phyloP scores from a whole-genome alignment of 2,113 vertebrate species.

The Rhineura floridana region DNA sequence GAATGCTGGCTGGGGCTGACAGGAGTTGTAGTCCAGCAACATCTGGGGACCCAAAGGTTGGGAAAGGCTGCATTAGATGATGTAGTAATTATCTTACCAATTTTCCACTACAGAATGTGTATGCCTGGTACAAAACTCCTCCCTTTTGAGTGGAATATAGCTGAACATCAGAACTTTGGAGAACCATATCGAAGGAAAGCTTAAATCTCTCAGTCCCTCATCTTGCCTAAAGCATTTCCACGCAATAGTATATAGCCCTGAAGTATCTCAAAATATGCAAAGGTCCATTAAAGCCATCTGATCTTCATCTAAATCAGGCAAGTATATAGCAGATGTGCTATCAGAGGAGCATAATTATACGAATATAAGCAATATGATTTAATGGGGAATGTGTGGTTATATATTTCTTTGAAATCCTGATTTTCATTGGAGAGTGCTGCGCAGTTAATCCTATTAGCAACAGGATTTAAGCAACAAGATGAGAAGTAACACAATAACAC shows the following conservation, averaged over 20 bases:
- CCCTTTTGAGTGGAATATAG: background rate
- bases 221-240: background rate
- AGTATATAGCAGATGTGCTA: background rate
- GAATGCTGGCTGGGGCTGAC: too few species aligned
- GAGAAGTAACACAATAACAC: constrained; percentile 41
- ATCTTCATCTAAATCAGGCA: background rate
- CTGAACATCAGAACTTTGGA: background rate
- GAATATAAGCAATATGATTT: background rate
- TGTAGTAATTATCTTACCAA: background rate
- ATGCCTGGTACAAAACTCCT: background rate
- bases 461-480: constrained; percentile 43
- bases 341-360: background rate
- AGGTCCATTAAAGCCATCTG: rapidly evolving
- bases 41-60: too few species aligned
- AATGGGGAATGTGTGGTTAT: constrained; percentile 2
- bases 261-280: background rate
- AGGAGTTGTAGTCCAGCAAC: too few species aligned
- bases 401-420: constrained; percentile 27
- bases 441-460: background rate
- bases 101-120: background rate
- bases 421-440: constrained; percentile 28
- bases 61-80: background rate
- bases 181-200: background rate
- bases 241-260: background rate
- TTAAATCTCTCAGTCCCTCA: too few species aligned